Percentiles rank a stretch among this genome's conserved stretches.
phyloP scores from a whole-genome alignment of 2,888 invertebrate species.

The Lasioglossum leucozonium region DNA sequence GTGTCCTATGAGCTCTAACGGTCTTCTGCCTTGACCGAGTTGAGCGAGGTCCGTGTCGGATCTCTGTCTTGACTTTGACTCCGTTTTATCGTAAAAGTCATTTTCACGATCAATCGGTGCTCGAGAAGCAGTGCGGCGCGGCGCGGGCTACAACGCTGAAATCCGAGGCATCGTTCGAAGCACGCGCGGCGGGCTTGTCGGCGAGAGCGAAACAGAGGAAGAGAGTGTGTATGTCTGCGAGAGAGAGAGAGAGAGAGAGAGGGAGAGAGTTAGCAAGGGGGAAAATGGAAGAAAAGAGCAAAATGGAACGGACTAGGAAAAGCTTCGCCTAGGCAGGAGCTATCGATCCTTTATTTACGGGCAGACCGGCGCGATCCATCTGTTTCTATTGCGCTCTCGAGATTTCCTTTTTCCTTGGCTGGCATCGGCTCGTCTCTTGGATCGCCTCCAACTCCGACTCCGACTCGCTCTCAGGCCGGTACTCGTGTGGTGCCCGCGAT shows the following conservation, averaged over 20 bases:
- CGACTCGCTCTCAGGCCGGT: constrained; percentile 34
- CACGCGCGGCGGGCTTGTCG: background rate
- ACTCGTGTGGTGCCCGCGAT: constrained; percentile 47
- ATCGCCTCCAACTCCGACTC: constrained; percentile 33
- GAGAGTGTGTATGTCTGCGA: no score
- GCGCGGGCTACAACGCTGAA: background rate
- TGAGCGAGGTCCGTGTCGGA: constrained; percentile 82
- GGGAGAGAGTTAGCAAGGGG: background rate
- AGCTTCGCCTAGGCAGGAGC: background rate
- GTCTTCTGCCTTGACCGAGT: constrained; percentile 83
- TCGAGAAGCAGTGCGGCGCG: background rate
- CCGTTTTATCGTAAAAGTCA: constrained; percentile 78
- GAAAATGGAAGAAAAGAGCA: background rate
- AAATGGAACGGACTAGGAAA: background rate
- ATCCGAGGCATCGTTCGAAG: constrained; percentile 14
- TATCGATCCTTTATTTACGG: constrained; percentile 51
- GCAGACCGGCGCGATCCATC: constrained; percentile 27
- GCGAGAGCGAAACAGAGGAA: background rate
- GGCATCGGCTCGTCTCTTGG: constrained; percentile 40
- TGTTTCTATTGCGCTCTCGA: constrained; percentile 29
- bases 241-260: background rate
- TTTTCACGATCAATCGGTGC: constrained; percentile 68
- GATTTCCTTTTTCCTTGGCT: constrained; percentile 19
- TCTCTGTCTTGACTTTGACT: constrained; percentile 83
- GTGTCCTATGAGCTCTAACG: constrained; percentile 73